phyloP scores from a whole-genome alignment of 2,113 vertebrate genomes.

The Scytalopus superciliaris region DNA sequence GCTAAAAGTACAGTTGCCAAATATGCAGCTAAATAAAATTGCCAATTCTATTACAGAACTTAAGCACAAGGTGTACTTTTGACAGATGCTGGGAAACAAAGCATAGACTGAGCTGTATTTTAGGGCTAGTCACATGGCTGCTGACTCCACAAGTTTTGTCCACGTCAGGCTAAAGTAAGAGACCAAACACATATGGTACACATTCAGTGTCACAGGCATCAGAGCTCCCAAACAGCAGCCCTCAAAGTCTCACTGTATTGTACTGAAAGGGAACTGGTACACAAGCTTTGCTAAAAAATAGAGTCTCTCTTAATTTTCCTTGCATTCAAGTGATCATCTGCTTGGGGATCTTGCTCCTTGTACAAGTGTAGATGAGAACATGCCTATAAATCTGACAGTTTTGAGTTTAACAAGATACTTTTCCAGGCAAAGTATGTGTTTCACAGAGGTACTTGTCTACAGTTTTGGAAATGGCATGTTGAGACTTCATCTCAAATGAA shows the following conservation, averaged over 20 bases:
- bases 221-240: not conserved
- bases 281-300: not conserved
- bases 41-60: not conserved
- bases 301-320: not conserved
- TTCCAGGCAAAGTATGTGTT: not conserved
- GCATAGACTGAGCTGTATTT: not conserved
- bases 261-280: not conserved
- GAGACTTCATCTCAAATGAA: not conserved
- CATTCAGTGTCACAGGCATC: not conserved
- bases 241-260: not conserved
- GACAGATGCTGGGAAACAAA: not conserved
- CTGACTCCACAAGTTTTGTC: not conserved
- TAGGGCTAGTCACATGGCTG: not conserved
- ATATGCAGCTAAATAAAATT: not conserved
- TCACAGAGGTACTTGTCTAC: not conserved
- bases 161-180: not conserved
- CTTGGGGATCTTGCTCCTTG: not conserved
- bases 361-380: not conserved
- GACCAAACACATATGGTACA: rapidly evolving
- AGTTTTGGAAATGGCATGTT: not conserved
- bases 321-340: not conserved
- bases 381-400: not conserved
- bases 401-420: not conserved
- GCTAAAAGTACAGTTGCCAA: not conserved
- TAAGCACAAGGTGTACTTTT: not conserved